phyloP scores from a whole-genome alignment of 2,888 invertebrate genomes.

The Drosophila prolongata region DNA sequence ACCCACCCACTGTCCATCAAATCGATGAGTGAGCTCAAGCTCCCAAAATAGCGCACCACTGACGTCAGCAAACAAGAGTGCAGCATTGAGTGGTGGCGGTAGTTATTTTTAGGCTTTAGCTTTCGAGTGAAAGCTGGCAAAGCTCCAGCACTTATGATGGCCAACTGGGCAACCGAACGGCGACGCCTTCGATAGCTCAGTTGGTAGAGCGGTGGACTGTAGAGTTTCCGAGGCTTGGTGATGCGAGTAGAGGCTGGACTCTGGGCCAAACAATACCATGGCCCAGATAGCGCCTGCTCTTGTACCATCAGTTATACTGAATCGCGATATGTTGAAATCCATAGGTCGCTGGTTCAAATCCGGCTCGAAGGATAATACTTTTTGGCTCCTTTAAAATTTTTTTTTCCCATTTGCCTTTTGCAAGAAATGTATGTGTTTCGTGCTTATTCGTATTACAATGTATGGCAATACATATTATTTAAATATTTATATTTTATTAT shows the following conservation, averaged over 20 bases:
- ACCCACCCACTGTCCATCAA: not conserved
- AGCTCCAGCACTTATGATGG: constrained; percentile 46
- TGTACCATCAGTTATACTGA: constrained; percentile 56
- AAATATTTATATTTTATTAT: no score
- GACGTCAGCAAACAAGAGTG: constrained; percentile 41
- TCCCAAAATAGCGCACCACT: constrained; percentile 54
- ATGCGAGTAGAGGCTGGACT: constrained; percentile 52
- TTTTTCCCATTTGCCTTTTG: not conserved
- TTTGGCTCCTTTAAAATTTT: constrained; percentile 8
- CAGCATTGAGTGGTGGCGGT: constrained; percentile 8
- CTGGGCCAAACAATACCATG: constrained; percentile 55
- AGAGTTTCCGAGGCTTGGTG: constrained; percentile 64
- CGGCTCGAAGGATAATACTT: constrained; percentile 75
- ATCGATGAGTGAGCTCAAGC: constrained; percentile 15
- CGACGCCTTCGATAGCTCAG: constrained; percentile 77
- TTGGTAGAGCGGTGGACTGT: constrained; percentile 81
- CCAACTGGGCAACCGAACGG: constrained; percentile 26
- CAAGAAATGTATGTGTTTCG: no score
- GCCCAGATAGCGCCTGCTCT: constrained; percentile 51
- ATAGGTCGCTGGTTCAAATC: constrained; percentile 81
- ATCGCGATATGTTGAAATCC: constrained; percentile 70
- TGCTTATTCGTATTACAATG: no score
- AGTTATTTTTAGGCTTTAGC: constrained; percentile 52
- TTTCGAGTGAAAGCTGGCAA: constrained; percentile 60
- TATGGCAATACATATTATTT: no score